Evolutionary conservation across 2,113 vertebrate species (phyloP).

Genomic region (Lethenteron camtschaticum): DNA sequence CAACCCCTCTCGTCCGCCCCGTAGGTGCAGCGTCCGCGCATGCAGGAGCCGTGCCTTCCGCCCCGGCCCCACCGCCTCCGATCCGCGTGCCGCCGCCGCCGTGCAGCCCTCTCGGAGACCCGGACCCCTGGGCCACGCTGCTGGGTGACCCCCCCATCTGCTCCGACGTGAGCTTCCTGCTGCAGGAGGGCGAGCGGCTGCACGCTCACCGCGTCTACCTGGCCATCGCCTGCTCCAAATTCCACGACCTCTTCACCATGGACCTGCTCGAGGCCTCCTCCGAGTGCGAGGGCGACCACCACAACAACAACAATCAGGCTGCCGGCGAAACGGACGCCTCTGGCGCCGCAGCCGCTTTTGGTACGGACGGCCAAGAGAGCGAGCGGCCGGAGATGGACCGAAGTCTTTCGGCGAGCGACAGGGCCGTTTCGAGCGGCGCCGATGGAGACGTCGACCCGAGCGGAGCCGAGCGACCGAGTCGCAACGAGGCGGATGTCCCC

Average conservation of each 20-base stretch:
- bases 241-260: conserved; percentile 54
- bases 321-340: too few species aligned
- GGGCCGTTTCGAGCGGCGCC: too few species aligned
- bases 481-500: too few species aligned
- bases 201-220: conserved; percentile 58
- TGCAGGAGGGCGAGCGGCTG: conserved; percentile 32
- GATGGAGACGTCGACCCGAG: too few species aligned
- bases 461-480: too few species aligned
- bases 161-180: conserved; percentile 44
- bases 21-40: conserved; percentile 36
- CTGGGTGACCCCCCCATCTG: conserved; percentile 41
- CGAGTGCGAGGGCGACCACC: too few species aligned
- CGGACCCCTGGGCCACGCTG: conserved; percentile 32
- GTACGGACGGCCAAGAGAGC: too few species aligned
- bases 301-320: too few species aligned
- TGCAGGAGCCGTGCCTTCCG: conserved; percentile 55
- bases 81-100: conserved; percentile 39
- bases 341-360: too few species aligned
- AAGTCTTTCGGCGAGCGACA: too few species aligned
- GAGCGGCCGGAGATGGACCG: too few species aligned
- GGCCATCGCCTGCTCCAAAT: conserved; percentile 63
- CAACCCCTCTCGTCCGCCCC: too few species aligned
- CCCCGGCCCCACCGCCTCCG: conserved; percentile 50
- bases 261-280: conserved; percentile 15
- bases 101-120: conserved; percentile 10